A percentile compares a stretch with the other conserved stretches of the same genome.
Evolutionary conservation across 2,113 vertebrate species (phyloP).

Genomic region (Andinoacara biseriatus): DNA sequence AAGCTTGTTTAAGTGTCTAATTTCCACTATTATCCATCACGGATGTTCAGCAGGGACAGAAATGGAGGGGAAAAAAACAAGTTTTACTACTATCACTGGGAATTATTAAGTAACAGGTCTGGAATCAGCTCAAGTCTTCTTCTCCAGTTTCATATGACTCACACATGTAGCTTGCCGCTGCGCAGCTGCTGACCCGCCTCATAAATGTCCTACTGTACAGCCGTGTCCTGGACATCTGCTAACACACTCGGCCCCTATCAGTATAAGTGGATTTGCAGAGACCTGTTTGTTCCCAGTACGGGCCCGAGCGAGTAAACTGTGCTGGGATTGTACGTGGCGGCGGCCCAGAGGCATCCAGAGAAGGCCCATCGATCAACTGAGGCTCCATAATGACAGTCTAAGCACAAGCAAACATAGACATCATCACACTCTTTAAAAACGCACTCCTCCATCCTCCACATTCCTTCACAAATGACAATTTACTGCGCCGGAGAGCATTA

Average conservation of each 20-base stretch:
- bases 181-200: slow-evolving; percentile 43
- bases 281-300: slow-evolving; percentile 41
- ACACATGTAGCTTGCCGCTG: slow-evolving; percentile 35
- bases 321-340: slow-evolving; percentile 13
- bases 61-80: slow-evolving; percentile 36
- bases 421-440: slow-evolving; percentile 32
- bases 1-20: background rate
- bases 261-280: slow-evolving; percentile 64
- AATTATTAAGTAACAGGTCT: slow-evolving; percentile 53
- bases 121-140: slow-evolving; percentile 33
- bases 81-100: slow-evolving; percentile 26
- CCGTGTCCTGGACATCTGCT: slow-evolving; percentile 64
- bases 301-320: slow-evolving; percentile 40
- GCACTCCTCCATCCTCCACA: background rate
- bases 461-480: slow-evolving; percentile 50
- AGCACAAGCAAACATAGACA: slow-evolving; percentile 37
- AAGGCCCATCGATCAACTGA: slow-evolving; percentile 27
- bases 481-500: slow-evolving; percentile 26
- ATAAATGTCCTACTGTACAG: slow-evolving; percentile 59
- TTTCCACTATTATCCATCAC: slow-evolving; percentile 5
- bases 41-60: background rate
- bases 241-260: slow-evolving; percentile 42
- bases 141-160: slow-evolving; percentile 37
- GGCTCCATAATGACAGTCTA: background rate
- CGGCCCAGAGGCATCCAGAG: slow-evolving; percentile 25